Evolutionary conservation across 2,113 vertebrate species (phyloP).

Genomic region (Ciconia maguari): DNA sequence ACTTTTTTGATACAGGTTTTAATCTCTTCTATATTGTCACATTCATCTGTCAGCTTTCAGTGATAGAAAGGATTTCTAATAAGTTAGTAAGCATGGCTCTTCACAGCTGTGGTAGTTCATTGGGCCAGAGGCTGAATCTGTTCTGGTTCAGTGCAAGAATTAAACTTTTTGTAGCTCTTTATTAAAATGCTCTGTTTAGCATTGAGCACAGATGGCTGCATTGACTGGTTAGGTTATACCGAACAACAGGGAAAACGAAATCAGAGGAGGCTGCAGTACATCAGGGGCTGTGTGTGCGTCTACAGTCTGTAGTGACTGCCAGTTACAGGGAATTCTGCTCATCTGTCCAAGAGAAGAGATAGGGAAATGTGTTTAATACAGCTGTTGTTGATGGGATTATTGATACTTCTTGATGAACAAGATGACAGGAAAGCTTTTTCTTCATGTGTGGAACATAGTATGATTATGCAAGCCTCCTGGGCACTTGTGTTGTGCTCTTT

Average conservation of each 20-base stretch:
- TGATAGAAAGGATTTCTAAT: not conserved
- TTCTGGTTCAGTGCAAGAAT: slow-evolving; percentile 7
- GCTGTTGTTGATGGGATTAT: not conserved
- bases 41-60: not conserved
- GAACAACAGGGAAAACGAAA: not conserved
- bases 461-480: not conserved
- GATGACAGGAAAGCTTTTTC: not conserved
- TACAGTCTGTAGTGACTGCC: not conserved
- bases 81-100: not conserved
- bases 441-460: accelerated
- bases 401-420: not conserved
- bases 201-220: not conserved
- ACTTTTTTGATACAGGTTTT: not conserved
- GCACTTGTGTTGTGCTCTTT: accelerated
- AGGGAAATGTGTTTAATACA: not conserved
- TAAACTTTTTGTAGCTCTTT: not conserved
- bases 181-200: slow-evolving; percentile 1
- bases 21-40: not conserved
- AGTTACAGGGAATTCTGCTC: not conserved
- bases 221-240: not conserved
- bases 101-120: not conserved
- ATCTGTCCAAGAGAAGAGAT: not conserved
- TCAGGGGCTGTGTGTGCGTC: not conserved
- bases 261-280: not conserved
- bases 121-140: not conserved